phyloP scores from a whole-genome alignment of 2,888 invertebrate genomes.

The Agonum fuliginosum region DNA sequence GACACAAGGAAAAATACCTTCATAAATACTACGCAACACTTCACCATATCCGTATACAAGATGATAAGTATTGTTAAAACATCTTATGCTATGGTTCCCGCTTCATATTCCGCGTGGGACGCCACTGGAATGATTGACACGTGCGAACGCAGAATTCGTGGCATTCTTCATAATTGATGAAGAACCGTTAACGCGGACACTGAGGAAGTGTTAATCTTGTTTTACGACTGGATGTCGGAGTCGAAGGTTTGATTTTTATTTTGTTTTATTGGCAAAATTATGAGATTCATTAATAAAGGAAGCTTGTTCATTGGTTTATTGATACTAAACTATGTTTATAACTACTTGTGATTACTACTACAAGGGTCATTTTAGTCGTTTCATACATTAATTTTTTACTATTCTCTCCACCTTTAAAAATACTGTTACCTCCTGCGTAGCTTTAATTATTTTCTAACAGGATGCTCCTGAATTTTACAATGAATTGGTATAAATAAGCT shows the following conservation, averaged over 20 bases:
- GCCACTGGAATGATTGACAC: slow-evolving; percentile 22
- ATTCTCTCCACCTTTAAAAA: too few relatives aligned
- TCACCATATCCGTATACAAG: too few relatives aligned
- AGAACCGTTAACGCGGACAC: slow-evolving; percentile 33
- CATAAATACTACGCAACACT: too few relatives aligned
- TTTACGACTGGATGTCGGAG: slow-evolving; percentile 4
- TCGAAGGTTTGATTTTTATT: slow-evolving; percentile 12
- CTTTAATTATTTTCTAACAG: too few relatives aligned
- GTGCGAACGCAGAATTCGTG: slow-evolving; percentile 15
- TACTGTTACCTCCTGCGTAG: too few relatives aligned
- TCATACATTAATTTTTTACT: too few relatives aligned
- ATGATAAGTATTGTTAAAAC: too few relatives aligned
- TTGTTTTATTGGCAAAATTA: not conserved
- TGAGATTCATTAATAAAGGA: slow-evolving; percentile 18
- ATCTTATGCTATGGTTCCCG: too few relatives aligned
- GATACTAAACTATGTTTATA: slow-evolving; percentile 17
- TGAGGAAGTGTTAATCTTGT: slow-evolving; percentile 25
- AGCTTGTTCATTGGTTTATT: slow-evolving; percentile 24
- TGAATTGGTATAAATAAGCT: too few relatives aligned
- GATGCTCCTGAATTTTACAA: too few relatives aligned
- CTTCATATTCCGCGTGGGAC: not conserved
- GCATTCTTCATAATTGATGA: slow-evolving; percentile 38
- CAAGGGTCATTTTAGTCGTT: slow-evolving; percentile 3
- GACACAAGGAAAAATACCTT: too few relatives aligned
- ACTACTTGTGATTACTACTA: not conserved